A percentile compares a stretch with the other conserved stretches of the same genome.
These are phyloP conservation scores for Chondrosia reniformis DNA, from an alignment of 37 sponge, comb jelly and placozoan species.

Conservation along the genomic window DNA sequence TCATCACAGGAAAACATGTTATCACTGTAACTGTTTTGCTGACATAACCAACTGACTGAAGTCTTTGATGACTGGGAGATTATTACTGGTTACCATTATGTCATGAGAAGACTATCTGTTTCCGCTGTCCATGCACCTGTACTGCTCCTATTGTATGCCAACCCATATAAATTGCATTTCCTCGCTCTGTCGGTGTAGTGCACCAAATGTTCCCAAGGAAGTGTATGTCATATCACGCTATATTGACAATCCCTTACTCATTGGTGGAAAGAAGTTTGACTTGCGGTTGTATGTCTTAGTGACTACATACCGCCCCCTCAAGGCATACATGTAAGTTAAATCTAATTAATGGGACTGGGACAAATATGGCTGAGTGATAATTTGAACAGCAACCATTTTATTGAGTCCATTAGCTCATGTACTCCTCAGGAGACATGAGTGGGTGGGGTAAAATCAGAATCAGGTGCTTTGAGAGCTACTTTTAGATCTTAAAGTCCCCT, in stretches of 20 bases:
- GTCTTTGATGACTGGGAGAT: too few relatives aligned
- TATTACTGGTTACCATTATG: too few relatives aligned
- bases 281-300: slow-evolving; percentile 94
- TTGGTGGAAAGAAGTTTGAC: slow-evolving; percentile 98
- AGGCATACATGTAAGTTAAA: slow-evolving; percentile 82
- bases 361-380: not conserved
- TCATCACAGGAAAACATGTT: too few relatives aligned
- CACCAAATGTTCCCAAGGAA: slow-evolving; percentile 56
- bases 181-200: not conserved
- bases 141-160: too few relatives aligned
- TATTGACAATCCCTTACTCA: slow-evolving; percentile 92
- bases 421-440: not conserved
- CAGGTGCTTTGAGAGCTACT: not conserved
- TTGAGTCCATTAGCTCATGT: not conserved
- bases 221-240: slow-evolving; percentile 93
- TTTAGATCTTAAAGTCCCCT: too few relatives aligned
- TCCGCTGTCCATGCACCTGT: too few relatives aligned
- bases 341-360: not conserved
- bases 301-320: slow-evolving; percentile 87
- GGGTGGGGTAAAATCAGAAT: too few relatives aligned
- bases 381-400: not conserved
- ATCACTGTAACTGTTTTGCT: too few relatives aligned
- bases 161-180: not conserved
- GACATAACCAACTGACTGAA: too few relatives aligned
- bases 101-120: too few relatives aligned